Base-by-base conservation (phyloP, 2,113 vertebrate genomes). In the Cyrtonyx montezumae region DNA sequence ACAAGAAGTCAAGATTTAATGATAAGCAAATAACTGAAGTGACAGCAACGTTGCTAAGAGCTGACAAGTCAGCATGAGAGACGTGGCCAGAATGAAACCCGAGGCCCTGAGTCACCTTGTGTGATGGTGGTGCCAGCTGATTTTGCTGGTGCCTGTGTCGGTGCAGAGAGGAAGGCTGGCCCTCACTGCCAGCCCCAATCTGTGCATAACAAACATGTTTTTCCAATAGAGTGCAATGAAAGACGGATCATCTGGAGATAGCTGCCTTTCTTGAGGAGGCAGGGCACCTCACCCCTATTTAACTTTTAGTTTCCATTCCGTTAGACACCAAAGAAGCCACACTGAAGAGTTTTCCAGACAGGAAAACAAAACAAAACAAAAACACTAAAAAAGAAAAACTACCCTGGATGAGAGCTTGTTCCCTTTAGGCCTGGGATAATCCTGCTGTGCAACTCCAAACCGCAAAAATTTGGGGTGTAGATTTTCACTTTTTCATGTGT, bases 81-180 rank as follows among this genome's bases (percentile, higher is more conserved):
- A 59, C 51, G 51, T 89, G 49, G 45, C 70, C 80, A 85, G 71
- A 87, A 40, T 0, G 25, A 94, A 95, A 89, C 42, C 42, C 2
- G 30, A 94, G 91, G 67, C 75, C 65, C 77, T 70, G 70, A 89
- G 51, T 82, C 77, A 84, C 76, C 55, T 91, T 58, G 46, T 19
- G 1, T 56, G 70, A 62, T 15, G 63, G 56, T 84, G 49, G 56
- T 84, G 49, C 53, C 56, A 55, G 79, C 59, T 94, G 83, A 77
- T 78, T 81, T 62, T 75, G 65, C 82, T 83, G 22, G 61, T 87
- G 26, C 0, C 2, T 21, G 49, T 36, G 37, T 95, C 48, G 3
- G 28, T 8, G 25, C 43, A 61, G 84, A 80, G 17, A 37, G 16
- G 56, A 75, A 20, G 32, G 37, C 56, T 78, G 34, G 37, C 34